Evolutionary conservation across 1,140 invertebrate species (phyloP).

Genomic region (Pomacea maculata): DNA sequence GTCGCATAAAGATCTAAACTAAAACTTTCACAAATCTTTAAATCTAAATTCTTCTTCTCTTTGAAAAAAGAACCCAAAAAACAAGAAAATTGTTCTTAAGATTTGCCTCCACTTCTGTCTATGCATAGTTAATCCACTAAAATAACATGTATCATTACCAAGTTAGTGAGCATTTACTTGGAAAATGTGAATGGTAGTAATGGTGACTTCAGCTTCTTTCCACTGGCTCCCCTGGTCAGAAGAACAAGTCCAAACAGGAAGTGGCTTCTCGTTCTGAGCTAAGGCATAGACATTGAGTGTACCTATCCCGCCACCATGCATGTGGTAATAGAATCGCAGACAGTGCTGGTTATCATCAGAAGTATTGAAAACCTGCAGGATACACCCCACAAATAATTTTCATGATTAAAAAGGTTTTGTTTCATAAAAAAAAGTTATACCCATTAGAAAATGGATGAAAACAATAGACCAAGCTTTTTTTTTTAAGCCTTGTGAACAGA

Average conservation of each 20-base stretch:
- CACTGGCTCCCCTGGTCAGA: slow-evolving; percentile 44
- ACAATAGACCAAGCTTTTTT: too few species aligned
- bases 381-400: too few species aligned
- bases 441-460: too few species aligned
- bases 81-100: background rate
- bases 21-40: too few species aligned
- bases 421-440: too few species aligned
- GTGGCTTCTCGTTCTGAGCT: slow-evolving; percentile 12
- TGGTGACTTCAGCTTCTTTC: slow-evolving; percentile 34
- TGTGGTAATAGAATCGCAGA: slow-evolving; percentile 60
- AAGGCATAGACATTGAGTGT: slow-evolving; percentile 48
- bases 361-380: slow-evolving; percentile 14
- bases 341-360: slow-evolving; percentile 29
- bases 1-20: too few species aligned
- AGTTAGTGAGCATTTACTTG: slow-evolving; percentile 35
- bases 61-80: background rate
- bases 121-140: slow-evolving; percentile 78
- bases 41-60: too few species aligned
- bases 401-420: too few species aligned
- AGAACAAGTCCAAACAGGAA: slow-evolving; percentile 26
- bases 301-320: slow-evolving; percentile 55
- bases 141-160: slow-evolving; percentile 68
- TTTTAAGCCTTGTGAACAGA: too few species aligned
- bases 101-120: slow-evolving; percentile 22
- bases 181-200: slow-evolving; percentile 32